Evolutionary conservation across 2,888 invertebrate species (phyloP).

Genomic region (Spatulosminthurus flaviceps): DNA sequence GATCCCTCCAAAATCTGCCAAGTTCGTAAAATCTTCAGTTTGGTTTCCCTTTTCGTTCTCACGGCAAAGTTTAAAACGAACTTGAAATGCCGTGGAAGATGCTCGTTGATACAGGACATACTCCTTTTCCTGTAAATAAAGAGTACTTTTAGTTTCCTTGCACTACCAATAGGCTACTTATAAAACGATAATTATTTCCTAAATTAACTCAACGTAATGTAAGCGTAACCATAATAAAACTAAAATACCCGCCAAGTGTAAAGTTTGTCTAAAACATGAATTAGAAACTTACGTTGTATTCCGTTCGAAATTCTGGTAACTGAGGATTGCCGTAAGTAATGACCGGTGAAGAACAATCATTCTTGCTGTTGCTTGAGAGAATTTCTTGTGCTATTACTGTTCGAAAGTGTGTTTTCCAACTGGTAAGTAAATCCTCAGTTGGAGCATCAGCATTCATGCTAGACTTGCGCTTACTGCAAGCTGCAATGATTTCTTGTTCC

Average conservation of each 20-base stretch:
- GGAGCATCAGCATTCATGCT: conserved; percentile 42
- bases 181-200: background rate
- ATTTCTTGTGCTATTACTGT: conserved; percentile 67
- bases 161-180: too few relatives aligned
- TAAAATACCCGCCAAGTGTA: too few relatives aligned
- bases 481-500: conserved; percentile 61
- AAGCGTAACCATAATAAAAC: too few relatives aligned
- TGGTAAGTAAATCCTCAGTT: conserved; percentile 76
- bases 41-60: conserved; percentile 63
- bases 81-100: conserved; percentile 56
- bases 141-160: too few relatives aligned
- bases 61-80: conserved; percentile 58
- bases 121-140: conserved; percentile 54
- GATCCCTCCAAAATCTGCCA: conserved; percentile 1
- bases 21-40: conserved; percentile 54
- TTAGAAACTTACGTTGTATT: conserved; percentile 37
- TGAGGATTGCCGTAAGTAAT: conserved; percentile 58
- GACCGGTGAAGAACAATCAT: conserved; percentile 49
- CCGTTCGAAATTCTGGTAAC: conserved; percentile 58
- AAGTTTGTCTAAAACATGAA: too few relatives aligned
- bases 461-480: conserved; percentile 54
- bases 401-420: conserved; percentile 83
- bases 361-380: conserved; percentile 45
- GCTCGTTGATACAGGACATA: conserved; percentile 55
- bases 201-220: background rate